Evolutionary conservation across 2,888 invertebrate species (phyloP).

Genomic region (Stratiomys singularior): DNA sequence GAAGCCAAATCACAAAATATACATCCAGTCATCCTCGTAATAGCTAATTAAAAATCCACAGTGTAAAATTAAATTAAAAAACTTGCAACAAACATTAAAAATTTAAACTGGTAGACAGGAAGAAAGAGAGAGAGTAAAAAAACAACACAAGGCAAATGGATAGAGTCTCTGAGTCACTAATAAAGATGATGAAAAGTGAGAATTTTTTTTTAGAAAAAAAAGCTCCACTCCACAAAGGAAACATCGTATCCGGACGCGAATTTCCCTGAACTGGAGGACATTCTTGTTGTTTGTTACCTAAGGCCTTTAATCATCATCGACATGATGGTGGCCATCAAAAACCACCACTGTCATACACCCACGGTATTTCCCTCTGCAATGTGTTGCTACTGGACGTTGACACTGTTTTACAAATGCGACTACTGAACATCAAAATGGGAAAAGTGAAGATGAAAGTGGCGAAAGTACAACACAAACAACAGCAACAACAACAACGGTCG

Average conservation of each 20-base stretch:
- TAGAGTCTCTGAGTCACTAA: not conserved
- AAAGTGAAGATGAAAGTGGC: not conserved
- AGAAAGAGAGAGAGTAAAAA: no score
- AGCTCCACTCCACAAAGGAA: not conserved
- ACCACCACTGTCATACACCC: slow-evolving; percentile 1
- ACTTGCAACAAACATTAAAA: slow-evolving; percentile 46
- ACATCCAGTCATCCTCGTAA: slow-evolving; percentile 1
- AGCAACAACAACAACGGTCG: not conserved
- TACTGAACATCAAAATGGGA: not conserved
- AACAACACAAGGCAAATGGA: not conserved
- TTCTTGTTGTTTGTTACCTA: slow-evolving; percentile 30
- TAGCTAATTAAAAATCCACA: slow-evolving; percentile 50
- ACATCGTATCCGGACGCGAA: not conserved
- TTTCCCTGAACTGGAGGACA: not conserved
- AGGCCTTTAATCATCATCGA: slow-evolving; percentile 42
- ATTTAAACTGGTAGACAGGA: slow-evolving; percentile 45
- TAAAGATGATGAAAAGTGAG: slow-evolving; percentile 24
- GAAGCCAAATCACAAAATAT: no score
- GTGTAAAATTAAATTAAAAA: slow-evolving; percentile 49
- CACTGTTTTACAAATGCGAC: not conserved
- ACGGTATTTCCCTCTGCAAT: not conserved
- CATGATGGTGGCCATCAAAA: slow-evolving; percentile 36
- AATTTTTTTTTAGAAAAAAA: not conserved
- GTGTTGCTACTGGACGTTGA: not conserved
- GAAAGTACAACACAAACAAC: not conserved